Percentiles rank a stretch among this genome's conserved stretches.
These are phyloP conservation scores for Cynopterus sphinx DNA, from an alignment of 2,797 vertebrate genomes.

Conservation along the genomic window DNA sequence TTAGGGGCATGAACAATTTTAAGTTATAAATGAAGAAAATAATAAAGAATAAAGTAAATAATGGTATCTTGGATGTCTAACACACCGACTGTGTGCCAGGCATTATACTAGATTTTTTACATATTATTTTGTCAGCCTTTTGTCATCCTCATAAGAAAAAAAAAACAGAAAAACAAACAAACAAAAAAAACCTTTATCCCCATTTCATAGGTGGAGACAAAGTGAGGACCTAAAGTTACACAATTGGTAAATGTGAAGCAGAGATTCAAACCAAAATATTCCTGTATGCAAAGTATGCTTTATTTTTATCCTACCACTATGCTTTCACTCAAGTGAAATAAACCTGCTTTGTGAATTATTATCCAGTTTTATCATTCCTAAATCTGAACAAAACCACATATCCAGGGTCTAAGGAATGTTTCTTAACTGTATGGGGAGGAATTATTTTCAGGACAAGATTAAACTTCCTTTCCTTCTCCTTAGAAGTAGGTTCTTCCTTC, in stretches of 20 bases:
- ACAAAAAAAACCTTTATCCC: background rate
- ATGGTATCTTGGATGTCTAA: background rate
- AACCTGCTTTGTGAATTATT: background rate
- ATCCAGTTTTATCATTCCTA: background rate
- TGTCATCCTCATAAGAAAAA: background rate
- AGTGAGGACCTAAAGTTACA: background rate
- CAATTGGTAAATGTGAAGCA: background rate
- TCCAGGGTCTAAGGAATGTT: background rate
- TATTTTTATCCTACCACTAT: background rate
- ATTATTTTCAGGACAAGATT: background rate
- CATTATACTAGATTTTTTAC: background rate
- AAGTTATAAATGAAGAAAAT: background rate
- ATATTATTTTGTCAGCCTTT: background rate
- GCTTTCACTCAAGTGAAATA: background rate
- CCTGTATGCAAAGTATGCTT: background rate
- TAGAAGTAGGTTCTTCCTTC: background rate
- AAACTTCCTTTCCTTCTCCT: background rate
- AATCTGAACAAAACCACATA: background rate
- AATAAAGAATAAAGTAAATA: background rate
- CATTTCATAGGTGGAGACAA: background rate
- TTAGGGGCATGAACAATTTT: background rate
- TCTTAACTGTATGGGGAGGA: background rate
- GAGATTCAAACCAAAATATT: background rate
- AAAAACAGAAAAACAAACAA: background rate
- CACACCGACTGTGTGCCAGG: background rate